Conservation (phyloP, 2,888 invertebrate species). For the Julus scanicus region DNA sequence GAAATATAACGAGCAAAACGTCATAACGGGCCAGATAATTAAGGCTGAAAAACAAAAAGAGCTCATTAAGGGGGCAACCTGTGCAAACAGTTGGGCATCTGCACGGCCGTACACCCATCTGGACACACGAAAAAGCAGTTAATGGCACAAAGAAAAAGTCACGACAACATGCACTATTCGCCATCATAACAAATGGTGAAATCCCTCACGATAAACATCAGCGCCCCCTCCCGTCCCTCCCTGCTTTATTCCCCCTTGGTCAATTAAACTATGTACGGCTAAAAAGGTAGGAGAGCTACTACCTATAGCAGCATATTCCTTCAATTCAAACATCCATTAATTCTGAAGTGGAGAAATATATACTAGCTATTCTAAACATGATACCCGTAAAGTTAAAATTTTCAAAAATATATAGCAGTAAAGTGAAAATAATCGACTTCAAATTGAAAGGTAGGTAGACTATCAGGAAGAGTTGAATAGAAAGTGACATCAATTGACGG, state of each 20-base stretch:
- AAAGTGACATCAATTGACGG: too few species aligned
- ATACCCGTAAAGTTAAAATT: too few species aligned
- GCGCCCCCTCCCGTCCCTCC: not conserved
- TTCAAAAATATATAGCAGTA: too few species aligned
- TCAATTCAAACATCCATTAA: too few species aligned
- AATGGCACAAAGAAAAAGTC: slow-evolving; percentile 30
- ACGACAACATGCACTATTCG: not conserved
- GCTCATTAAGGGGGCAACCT: slow-evolving; percentile 42
- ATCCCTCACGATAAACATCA: not conserved
- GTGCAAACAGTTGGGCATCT: slow-evolving; percentile 39
- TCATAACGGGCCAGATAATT: slow-evolving; percentile 30
- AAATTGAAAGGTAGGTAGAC: too few species aligned
- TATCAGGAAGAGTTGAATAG: too few species aligned
- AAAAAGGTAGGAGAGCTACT: not conserved
- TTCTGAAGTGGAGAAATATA: too few species aligned
- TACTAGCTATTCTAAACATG: too few species aligned
- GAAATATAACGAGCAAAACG: slow-evolving; percentile 16
- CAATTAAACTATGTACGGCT: not conserved
- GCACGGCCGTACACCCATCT: not conserved
- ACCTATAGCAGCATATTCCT: not conserved
- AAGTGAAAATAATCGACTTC: too few species aligned
- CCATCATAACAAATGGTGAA: not conserved
- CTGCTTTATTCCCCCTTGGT: not conserved
- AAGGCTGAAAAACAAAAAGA: slow-evolving; percentile 37
- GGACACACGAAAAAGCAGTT: slow-evolving; percentile 16